Evolutionary conservation across 2,888 invertebrate species (phyloP), one percentile per base, ranked within the genome.

Genomic region (Phaonia tiefii): DNA sequence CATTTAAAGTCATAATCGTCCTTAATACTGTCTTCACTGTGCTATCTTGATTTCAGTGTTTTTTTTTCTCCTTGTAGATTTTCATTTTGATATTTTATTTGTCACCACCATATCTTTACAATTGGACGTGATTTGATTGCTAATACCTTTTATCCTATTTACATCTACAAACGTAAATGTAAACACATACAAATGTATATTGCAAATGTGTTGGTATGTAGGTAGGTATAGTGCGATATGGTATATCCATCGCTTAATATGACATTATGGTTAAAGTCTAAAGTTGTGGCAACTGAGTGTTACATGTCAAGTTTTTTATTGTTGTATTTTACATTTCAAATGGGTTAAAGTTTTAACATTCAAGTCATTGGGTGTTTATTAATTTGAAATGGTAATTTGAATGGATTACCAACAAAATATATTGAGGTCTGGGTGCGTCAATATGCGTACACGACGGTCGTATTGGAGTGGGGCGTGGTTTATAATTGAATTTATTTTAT

Each of bases 1-100:
- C 63, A 63, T 63, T 63, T 63, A 63, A n/a, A n/a, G 37, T 63
- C 63, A 63, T 63, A 63, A 63, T 63, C 63, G 63, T 63, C 60
- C 11, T 17, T 37, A 20, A 17, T 37, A 15, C 60, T 60, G 60
- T 60, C 60, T 60, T 60, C 37, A 31, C 31, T 42, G 22, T n/a
- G 42, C 39, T 63, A 63, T 63, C 42, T 63, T 22, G 63, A 63
- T 54, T 31, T 31, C 31, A 8, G 22, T 22, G 54, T 25, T 54
- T 54, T 22, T 54, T 63, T 20, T 63, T 63, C 42, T 60, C 17
- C 39, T 63, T 63, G 63, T 63, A n/a, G n/a, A 5, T 31, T 31
- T 31, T 5, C 31, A 31, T 31, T 51, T 51, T 51, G 51, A 51
- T 63, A 42, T 63, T 63, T 63, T 63, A 42, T 63, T 63, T 63